A percentile compares a stretch with the other conserved stretches of the same genome.
Conservation (phyloP, 2,113 vertebrate genomes). For the Melozone crissalis region DNA sequence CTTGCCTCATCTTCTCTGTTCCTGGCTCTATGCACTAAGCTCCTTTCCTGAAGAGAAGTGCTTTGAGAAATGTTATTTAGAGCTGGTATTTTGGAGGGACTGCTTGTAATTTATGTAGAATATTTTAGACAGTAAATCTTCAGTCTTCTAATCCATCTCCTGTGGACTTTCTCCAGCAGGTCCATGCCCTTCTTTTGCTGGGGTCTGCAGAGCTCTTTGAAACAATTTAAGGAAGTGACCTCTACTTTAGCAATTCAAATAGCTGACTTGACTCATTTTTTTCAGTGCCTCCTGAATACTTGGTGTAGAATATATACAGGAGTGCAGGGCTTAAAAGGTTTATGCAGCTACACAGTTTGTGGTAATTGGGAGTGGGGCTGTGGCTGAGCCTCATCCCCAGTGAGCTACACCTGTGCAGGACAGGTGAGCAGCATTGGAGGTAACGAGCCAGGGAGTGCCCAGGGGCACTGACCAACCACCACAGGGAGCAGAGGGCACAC, state of each 20-base stretch:
- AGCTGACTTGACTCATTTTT: background rate
- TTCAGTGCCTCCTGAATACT: background rate
- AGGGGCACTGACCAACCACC: background rate
- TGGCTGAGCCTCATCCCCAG: background rate
- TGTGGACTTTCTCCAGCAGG: background rate
- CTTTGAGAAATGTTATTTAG: background rate
- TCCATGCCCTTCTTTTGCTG: background rate
- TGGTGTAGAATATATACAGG: background rate
- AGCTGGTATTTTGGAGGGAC: background rate
- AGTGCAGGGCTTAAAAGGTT: background rate
- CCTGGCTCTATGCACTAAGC: background rate
- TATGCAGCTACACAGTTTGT: background rate
- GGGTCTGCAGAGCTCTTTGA: background rate
- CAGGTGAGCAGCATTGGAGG: background rate
- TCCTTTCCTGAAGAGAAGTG: background rate
- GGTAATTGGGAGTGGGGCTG: background rate
- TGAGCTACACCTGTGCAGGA: background rate
- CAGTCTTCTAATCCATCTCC: background rate
- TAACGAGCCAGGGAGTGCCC: background rate
- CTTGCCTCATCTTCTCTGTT: background rate
- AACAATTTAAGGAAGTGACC: background rate
- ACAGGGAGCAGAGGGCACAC: background rate
- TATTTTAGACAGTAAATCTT: background rate
- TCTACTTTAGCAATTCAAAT: background rate
- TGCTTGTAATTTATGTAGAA: background rate